Conservation (phyloP, 1,140 invertebrate species). For the Harpegnathos saltator region DNA sequence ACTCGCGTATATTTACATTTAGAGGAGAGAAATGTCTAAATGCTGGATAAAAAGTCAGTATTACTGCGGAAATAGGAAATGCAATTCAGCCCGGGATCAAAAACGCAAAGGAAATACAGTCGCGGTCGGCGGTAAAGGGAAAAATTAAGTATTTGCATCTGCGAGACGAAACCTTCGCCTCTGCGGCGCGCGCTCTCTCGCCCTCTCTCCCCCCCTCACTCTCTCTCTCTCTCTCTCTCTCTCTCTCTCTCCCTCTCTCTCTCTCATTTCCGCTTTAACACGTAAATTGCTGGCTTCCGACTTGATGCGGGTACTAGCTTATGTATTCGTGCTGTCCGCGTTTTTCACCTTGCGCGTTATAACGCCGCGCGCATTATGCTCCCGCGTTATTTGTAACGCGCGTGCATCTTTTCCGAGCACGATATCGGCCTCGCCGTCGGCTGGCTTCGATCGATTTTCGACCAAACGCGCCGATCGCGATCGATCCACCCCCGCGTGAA, state of each 20-base stretch:
- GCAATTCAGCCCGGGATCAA: slow-evolving; percentile 49
- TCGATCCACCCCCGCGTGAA: no score
- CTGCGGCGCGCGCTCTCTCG: slow-evolving; percentile 1
- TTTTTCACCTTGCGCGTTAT: slow-evolving; percentile 42
- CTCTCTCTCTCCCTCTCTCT: slow-evolving; percentile 59
- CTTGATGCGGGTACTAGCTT: slow-evolving; percentile 41
- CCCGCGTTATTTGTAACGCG: slow-evolving; percentile 15
- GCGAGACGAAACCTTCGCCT: slow-evolving; percentile 41
- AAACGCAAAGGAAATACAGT: slow-evolving; percentile 48
- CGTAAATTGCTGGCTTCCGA: slow-evolving; percentile 65
- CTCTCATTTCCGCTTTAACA: slow-evolving; percentile 64
- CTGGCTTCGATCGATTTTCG: background rate
- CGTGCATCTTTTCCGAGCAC: slow-evolving; percentile 25
- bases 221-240: slow-evolving; percentile 41
- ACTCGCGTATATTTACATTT: slow-evolving; percentile 53
- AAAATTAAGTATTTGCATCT: slow-evolving; percentile 75
- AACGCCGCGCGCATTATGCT: slow-evolving; percentile 25
- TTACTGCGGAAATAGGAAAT: slow-evolving; percentile 55
- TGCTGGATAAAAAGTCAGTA: slow-evolving; percentile 54
- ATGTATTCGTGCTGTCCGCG: slow-evolving; percentile 44
- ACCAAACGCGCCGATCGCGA: no score
- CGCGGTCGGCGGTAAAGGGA: slow-evolving; percentile 16
- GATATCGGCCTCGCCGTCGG: background rate
- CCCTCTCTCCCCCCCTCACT: slow-evolving; percentile 58
- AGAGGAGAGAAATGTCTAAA: slow-evolving; percentile 45